phyloP scores from a whole-genome alignment of 1,140 invertebrate species.

The Elymnias hypermnestra region DNA sequence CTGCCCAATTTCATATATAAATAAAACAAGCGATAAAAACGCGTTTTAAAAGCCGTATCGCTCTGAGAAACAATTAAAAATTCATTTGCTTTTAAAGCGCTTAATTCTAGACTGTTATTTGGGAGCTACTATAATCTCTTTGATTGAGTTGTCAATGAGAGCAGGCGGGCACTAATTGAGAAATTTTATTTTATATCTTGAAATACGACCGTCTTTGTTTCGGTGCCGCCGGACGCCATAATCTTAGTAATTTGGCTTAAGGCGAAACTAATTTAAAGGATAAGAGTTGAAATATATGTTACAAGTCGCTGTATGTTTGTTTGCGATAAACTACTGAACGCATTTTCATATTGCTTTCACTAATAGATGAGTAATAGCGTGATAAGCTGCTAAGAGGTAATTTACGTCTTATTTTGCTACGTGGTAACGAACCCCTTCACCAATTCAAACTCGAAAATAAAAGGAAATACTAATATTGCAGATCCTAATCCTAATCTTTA shows the following conservation, averaged over 20 bases:
- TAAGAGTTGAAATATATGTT: neutral
- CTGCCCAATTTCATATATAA: too few relatives aligned
- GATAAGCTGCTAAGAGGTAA: too few relatives aligned
- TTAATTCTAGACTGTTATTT: conserved; percentile 8
- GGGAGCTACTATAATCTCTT: conserved; percentile 4
- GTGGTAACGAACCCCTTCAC: too few relatives aligned
- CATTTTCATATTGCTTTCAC: too few relatives aligned
- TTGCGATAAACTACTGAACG: too few relatives aligned
- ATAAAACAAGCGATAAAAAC: conserved; percentile 1
- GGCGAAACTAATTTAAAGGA: conserved; percentile 14
- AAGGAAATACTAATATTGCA: too few relatives aligned
- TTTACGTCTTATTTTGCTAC: too few relatives aligned
- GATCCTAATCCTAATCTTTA: too few relatives aligned
- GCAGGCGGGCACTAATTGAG: conserved; percentile 26
- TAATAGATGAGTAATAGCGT: too few relatives aligned
- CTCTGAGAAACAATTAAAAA: conserved; percentile 13
- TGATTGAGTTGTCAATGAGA: conserved; percentile 34
- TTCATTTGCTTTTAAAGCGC: conserved; percentile 6
- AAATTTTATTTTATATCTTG: conserved; percentile 35
- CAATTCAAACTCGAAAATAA: too few relatives aligned
- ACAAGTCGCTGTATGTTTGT: neutral
- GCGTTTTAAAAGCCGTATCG: neutral
- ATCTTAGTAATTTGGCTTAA: conserved; percentile 28
- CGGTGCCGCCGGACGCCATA: conserved; percentile 9
- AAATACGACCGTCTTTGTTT: conserved; percentile 24